Percentiles rank a stretch among this genome's conserved stretches.
Conservation (phyloP, 2,113 vertebrate species). For the Tragelaphus buxtoni region DNA sequence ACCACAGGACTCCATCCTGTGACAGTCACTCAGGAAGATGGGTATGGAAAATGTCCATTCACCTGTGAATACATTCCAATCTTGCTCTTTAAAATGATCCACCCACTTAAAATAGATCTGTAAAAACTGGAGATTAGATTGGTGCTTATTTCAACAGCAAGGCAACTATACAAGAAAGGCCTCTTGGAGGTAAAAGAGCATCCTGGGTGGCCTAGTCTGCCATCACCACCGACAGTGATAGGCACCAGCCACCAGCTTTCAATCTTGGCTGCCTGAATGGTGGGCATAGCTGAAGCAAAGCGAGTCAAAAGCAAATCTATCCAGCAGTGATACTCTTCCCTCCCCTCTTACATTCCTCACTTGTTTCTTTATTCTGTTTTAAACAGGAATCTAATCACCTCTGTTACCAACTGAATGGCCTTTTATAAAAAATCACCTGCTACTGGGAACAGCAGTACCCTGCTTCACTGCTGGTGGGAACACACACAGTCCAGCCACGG, state of each 20-base stretch:
- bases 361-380: background rate
- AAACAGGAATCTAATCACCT: background rate
- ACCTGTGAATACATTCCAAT: background rate
- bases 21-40: no score
- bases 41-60: no score
- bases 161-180: background rate
- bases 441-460: fast-evolving
- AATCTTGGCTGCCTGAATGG: no score
- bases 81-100: background rate
- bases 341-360: background rate
- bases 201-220: fast-evolving
- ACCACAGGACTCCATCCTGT: background rate
- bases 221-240: background rate
- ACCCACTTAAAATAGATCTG: background rate
- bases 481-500: fast-evolving
- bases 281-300: background rate
- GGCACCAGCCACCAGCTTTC: background rate
- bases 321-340: fast-evolving
- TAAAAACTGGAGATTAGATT: background rate
- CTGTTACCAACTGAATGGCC: background rate
- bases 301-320: background rate
- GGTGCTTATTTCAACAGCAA: background rate
- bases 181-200: background rate
- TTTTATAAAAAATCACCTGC: background rate
- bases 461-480: background rate